phyloP scores from a whole-genome alignment of 2,797 vertebrate genomes.

The Liasis olivaceus region DNA sequence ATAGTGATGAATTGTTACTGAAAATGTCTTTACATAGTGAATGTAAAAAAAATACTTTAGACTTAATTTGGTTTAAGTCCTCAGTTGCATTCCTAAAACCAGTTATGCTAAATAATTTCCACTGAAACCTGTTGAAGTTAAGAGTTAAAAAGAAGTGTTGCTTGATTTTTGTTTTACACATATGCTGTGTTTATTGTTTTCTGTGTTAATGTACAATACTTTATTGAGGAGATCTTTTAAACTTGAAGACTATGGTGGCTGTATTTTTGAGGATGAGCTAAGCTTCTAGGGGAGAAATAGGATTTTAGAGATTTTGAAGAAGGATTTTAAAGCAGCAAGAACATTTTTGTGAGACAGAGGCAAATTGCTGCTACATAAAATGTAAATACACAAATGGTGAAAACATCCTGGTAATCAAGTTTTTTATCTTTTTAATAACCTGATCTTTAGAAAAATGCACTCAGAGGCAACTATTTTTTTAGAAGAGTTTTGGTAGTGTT shows the following conservation, averaged over 20 bases:
- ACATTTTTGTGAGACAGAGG: background rate
- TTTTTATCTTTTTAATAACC: background rate
- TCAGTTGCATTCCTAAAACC: constrained; percentile 29
- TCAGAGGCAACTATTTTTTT: background rate
- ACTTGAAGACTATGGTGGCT: background rate
- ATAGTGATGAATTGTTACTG: constrained; percentile 21
- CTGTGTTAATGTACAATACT: background rate
- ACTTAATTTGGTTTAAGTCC: background rate
- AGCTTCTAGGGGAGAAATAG: too few species aligned
- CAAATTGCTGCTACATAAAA: background rate
- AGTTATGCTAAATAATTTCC: background rate
- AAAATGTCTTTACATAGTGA: constrained; percentile 1
- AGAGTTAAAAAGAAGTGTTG: background rate
- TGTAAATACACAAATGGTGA: background rate
- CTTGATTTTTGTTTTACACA: background rate
- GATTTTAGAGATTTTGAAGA: constrained; percentile 1
- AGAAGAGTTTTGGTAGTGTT: background rate
- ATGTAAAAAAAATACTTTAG: constrained; percentile 8
- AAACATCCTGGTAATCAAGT: background rate
- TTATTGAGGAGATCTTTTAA: background rate
- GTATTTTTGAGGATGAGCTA: background rate
- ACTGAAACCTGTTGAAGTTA: background rate
- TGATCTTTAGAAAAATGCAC: background rate
- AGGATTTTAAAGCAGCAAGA: constrained; percentile 37
- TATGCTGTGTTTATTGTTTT: background rate